Evolutionary conservation across 2,797 vertebrate genomes (phyloP).

Genomic region (Sebastes steindachneri): DNA sequence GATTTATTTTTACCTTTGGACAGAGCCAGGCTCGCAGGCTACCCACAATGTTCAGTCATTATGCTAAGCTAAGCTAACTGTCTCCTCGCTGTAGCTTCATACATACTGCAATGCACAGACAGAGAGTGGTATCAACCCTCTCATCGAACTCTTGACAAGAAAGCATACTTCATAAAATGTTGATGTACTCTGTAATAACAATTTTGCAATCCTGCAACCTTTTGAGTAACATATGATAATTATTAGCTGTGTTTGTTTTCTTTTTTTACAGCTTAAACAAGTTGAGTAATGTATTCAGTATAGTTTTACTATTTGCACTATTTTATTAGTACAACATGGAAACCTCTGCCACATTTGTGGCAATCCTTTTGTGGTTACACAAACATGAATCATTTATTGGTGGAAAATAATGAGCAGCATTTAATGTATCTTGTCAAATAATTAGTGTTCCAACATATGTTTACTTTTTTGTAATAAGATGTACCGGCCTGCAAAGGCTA

Average conservation of each 20-base stretch:
- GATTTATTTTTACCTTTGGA: not conserved
- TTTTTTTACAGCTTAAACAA: not conserved
- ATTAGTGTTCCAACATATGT: not conserved
- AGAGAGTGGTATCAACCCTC: not conserved
- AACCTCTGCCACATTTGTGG: not conserved
- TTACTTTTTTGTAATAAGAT: not conserved
- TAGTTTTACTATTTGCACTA: not conserved
- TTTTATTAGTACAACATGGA: not conserved
- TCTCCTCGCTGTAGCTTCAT: not conserved
- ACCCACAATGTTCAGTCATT: not conserved
- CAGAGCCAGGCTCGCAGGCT: too few relatives aligned
- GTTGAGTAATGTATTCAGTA: not conserved
- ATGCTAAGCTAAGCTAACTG: not conserved
- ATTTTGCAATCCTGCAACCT: not conserved
- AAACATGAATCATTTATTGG: not conserved
- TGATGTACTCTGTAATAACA: not conserved
- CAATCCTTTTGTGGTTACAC: not conserved
- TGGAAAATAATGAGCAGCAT: not conserved
- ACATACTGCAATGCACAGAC: not conserved
- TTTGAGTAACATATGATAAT: not conserved
- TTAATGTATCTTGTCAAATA: not conserved
- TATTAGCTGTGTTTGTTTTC: not conserved
- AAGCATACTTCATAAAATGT: not conserved
- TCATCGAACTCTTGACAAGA: not conserved
- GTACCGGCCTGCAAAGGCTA: not conserved